Evolutionary conservation across 2,797 vertebrate genomes (phyloP).

Genomic region (Borostomias antarcticus): DNA sequence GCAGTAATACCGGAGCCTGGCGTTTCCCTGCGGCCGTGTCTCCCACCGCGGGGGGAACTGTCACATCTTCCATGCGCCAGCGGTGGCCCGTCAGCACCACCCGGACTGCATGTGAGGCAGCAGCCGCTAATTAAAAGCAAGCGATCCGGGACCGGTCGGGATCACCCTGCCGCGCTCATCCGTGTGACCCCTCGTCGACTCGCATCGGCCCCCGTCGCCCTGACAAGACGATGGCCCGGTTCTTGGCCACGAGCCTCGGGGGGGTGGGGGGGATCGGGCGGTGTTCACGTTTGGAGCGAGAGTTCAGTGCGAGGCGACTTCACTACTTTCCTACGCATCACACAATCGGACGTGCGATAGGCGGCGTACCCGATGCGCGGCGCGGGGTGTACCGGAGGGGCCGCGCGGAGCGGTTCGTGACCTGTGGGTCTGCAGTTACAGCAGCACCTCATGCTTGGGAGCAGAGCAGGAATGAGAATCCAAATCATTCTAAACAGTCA

Average conservation of each 20-base stretch:
- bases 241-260: neutral
- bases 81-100: constrained; percentile 66
- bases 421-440: constrained; percentile 13
- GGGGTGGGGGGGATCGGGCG: too few relatives aligned
- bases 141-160: constrained; percentile 71
- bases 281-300: too few relatives aligned
- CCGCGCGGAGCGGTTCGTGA: neutral
- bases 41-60: constrained; percentile 47
- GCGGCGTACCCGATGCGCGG: too few relatives aligned
- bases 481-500: constrained; percentile 63
- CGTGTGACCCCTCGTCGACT: constrained; percentile 63
- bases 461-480: constrained; percentile 52
- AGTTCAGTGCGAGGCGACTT: too few relatives aligned
- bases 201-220: constrained; percentile 37
- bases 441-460: constrained; percentile 49
- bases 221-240: constrained; percentile 12
- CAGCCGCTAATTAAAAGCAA: constrained; percentile 75
- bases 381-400: too few relatives aligned
- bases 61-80: constrained; percentile 73
- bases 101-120: constrained; percentile 59
- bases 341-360: too few relatives aligned
- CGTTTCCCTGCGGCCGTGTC: constrained; percentile 53
- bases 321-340: too few relatives aligned
- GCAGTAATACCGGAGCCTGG: constrained; percentile 61
- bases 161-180: constrained; percentile 66